Evolutionary conservation across 2,888 invertebrate species (phyloP), one percentile per base, ranked within the genome.

Genomic region (Melieria crassipennis): DNA sequence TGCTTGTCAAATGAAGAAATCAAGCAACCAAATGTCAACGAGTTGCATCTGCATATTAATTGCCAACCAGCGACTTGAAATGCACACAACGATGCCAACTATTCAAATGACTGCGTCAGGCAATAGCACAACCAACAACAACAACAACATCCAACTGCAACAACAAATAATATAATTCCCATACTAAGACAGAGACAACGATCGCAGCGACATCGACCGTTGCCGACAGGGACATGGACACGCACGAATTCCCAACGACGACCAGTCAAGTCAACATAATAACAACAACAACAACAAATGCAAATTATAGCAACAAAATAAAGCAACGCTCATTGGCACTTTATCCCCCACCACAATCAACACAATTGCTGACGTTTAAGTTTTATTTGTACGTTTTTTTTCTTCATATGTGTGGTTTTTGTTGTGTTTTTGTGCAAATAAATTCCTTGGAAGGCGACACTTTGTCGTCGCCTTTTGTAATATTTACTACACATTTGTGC

Each of bases 21-120:
- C 60, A 67, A 50, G 60, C 60, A n/a, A 69, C 46, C 56, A 69
- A 69, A 69, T 63, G 69, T 69, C 69, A 69, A 43, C 63, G 55
- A 46, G 48, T 62, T 62, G 13, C 11, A 52, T 52, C 52, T 52
- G 7, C 52, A 52, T 52, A 52, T 52, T 52, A 52, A 52, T 52
- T 52, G 52, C 52, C 11, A 52, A 52, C 13, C 11, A n/a, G 52
- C 30, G 30, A 30, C 30, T 30, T 30, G 30, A 30, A 30, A 30
- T 30, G 30, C 30, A 30, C 30, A 30, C 30, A 30, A 30, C 2
- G 13, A 52, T 52, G 7, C 52, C 13, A n/a, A n/a, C 11, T 52
- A n/a, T 52, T 2, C 52, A 52, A n/a, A 52, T n/a, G 5, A 52
- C 52, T n/a, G n/a, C 2, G 50, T 50, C 50, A 50, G 9, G 11